Base-by-base conservation (phyloP, 2,797 vertebrate genomes). In the Myioborus melanocephalus region DNA sequence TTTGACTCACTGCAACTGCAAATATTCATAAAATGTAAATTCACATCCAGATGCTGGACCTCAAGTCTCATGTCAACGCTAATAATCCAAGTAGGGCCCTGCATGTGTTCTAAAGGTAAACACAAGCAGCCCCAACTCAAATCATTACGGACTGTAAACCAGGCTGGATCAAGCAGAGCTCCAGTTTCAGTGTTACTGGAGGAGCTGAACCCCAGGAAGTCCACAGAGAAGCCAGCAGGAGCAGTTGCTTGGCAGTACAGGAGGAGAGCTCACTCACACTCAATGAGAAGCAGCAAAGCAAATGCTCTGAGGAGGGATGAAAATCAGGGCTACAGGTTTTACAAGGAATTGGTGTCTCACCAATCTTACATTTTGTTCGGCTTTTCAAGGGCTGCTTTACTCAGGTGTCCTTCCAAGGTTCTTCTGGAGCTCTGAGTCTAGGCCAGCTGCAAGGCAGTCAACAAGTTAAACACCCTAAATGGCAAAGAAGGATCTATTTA, bases 21-120 rank as follows among this genome's bases (percentile, higher is more conserved):
- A 95, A 70, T 72, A 88, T 59, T 78, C 32, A 52, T 56, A 86
- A 83, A 83, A 91, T 50, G 34, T 71, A 85, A 93, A 90, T 90
- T 83, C 77, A 46, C 21, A 68, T 49, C 63, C 76, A 94, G 77
- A 83, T 76, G 44, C 65, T 76, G 86, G 89, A 76, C 26, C 39
- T 89, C 82, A 69, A 69, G 35, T 28, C 69, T 86, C 47, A 52
- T 5, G 14, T 35, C 76, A 50, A 53, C 6, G 3, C 61, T 73
- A 32, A 66, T 46, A 56, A 14, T 73, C 49, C 50, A 76, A 61
- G 69, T 4, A 83, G 32, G 44, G 26, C 47, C 86, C 7, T 3
- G 53, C 9, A 26, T 14, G 9, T 5, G 10, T 69, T 70, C 69
- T n/a, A 49, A 56, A 92, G 47, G 75, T 39, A 90, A 88, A 83